Evolutionary conservation across 2,113 vertebrate genomes (phyloP).

Genomic region (Lophura nycthemera): DNA sequence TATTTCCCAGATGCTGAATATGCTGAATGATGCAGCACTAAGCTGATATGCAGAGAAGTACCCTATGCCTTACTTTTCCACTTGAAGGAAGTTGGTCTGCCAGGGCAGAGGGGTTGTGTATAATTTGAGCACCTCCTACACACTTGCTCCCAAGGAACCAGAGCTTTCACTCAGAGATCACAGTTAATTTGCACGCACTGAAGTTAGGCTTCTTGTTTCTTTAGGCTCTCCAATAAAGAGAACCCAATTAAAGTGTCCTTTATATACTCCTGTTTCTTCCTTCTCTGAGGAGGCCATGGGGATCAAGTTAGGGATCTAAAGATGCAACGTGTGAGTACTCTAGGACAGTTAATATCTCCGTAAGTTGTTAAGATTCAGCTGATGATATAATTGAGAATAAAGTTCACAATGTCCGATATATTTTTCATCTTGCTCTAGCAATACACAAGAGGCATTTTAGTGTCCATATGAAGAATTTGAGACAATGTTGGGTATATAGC

Average conservation of each 20-base stretch:
- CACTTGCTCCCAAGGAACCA: not conserved
- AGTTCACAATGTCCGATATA: not conserved
- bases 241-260: not conserved
- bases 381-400: not conserved
- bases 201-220: not conserved
- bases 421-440: not conserved
- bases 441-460: not conserved
- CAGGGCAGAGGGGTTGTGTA: rapidly evolving
- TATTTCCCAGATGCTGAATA: not conserved
- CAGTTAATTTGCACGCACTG: too few species aligned
- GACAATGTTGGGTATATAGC: not conserved
- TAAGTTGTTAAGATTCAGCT: not conserved
- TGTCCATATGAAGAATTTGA: not conserved
- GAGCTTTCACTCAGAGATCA: not conserved
- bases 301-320: not conserved
- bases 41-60: rapidly evolving
- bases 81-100: not conserved
- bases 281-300: not conserved
- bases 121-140: not conserved
- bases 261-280: not conserved
- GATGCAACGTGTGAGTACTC: not conserved
- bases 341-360: not conserved
- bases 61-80: not conserved
- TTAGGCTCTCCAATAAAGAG: not conserved
- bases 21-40: not conserved